Percentiles rank a stretch among this genome's conserved stretches.
Evolutionary conservation across 2,797 vertebrate genomes (phyloP).

Genomic region (Acrocephalus scirpaceus): DNA sequence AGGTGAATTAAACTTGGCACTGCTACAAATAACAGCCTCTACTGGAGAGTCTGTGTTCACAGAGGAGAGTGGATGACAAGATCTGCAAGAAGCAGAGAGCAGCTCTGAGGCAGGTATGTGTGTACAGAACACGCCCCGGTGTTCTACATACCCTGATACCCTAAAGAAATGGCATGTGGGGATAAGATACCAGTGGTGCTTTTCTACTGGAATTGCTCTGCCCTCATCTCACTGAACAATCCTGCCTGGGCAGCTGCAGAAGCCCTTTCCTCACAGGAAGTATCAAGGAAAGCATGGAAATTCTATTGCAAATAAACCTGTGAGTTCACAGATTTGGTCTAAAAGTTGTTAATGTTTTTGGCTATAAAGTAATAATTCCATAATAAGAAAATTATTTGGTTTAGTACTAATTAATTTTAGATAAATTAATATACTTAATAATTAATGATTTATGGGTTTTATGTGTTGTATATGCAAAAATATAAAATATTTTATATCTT

Average conservation of each 20-base stretch:
- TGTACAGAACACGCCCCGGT: neutral
- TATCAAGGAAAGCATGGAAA: neutral
- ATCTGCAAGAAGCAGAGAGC: neutral
- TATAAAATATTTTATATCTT: neutral
- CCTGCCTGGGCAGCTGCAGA: neutral
- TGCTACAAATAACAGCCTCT: neutral
- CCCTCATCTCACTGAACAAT: neutral
- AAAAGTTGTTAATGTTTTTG: neutral
- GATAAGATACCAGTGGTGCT: neutral
- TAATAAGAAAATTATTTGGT: neutral
- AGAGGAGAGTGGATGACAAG: neutral
- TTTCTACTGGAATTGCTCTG: neutral
- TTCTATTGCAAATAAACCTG: neutral
- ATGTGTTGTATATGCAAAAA: neutral
- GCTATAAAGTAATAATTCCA: neutral
- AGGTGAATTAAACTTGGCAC: neutral
- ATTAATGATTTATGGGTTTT: accelerated
- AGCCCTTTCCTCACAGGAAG: neutral
- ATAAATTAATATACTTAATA: neutral
- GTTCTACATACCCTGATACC: neutral
- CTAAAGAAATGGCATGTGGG: neutral
- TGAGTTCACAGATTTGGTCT: neutral
- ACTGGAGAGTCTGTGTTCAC: neutral
- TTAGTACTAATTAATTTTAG: neutral
- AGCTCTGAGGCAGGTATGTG: neutral